These are phyloP conservation scores for Phataginus tetradactyla DNA, from an alignment of 2,797 vertebrate species.

Conservation along the genomic window DNA sequence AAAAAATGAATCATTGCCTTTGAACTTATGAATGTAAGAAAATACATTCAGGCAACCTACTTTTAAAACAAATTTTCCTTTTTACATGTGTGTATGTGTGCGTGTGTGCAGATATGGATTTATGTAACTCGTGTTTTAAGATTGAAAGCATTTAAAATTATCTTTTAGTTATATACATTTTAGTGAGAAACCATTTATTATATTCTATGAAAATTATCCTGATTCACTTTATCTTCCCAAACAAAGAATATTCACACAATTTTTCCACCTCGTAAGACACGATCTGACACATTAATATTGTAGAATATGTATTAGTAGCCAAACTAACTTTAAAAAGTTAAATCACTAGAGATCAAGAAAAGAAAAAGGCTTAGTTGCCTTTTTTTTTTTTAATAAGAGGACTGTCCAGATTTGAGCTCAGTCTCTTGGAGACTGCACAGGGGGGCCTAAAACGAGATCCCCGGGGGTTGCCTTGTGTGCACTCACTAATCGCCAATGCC, in stretches of 20 bases:
- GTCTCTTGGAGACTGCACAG: neutral
- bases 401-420: neutral
- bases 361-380: neutral
- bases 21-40: neutral
- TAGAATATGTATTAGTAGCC: neutral
- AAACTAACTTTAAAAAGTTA: neutral
- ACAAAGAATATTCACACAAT: constrained; percentile 7
- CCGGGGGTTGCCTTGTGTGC: neutral
- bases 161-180: constrained; percentile 4
- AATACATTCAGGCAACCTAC: neutral
- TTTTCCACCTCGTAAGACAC: neutral
- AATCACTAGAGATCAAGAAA: neutral
- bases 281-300: neutral
- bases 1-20: neutral
- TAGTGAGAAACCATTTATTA: neutral
- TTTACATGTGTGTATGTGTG: neutral
- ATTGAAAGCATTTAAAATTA: neutral
- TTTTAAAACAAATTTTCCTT: constrained; percentile 3
- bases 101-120: too few species aligned
- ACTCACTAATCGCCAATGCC: neutral
- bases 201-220: neutral
- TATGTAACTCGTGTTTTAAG: neutral
- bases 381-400: neutral
- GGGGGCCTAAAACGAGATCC: neutral
- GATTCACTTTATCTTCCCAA: constrained; percentile 18